phyloP scores from a whole-genome alignment of 1,140 invertebrate species.

The Tetranychus urticae region DNA sequence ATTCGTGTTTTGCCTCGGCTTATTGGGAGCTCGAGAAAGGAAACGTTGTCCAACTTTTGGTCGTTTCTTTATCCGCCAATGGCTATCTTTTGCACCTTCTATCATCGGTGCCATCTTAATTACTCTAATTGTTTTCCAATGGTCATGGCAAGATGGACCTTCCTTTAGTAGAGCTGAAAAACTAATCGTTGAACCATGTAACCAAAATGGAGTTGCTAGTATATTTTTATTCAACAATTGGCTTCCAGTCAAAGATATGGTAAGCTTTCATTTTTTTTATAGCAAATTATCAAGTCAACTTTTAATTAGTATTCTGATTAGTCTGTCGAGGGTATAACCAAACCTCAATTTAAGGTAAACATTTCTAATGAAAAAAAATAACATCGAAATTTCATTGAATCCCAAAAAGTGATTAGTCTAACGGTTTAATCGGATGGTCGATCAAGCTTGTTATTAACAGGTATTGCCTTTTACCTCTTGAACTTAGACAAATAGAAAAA shows the following conservation, averaged over 20 bases:
- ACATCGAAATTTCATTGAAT: too few species aligned
- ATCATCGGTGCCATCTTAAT: not conserved
- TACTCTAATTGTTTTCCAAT: conserved; percentile 1
- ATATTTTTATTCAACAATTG: conserved; percentile 2
- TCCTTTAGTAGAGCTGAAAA: not conserved
- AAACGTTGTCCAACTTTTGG: not conserved
- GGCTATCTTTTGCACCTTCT: not conserved
- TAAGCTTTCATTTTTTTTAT: not conserved
- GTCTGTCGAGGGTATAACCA: too few species aligned
- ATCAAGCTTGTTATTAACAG: too few species aligned
- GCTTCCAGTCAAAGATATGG: not conserved
- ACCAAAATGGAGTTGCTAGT: not conserved
- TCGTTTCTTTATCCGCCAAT: not conserved
- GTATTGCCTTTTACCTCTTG: too few species aligned
- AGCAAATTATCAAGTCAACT: too few species aligned
- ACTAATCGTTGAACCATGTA: not conserved
- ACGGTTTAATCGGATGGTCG: too few species aligned
- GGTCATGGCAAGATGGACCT: conserved; percentile 1
- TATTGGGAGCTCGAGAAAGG: not conserved
- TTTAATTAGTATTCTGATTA: too few species aligned
- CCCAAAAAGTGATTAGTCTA: too few species aligned
- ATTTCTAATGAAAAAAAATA: too few species aligned
- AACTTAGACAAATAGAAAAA: too few species aligned
- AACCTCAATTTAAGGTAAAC: too few species aligned
- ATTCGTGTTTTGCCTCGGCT: not conserved